These are phyloP conservation scores for Percopsis omiscomaycus DNA, from an alignment of 2,797 vertebrate genomes.

Conservation along the genomic window DNA sequence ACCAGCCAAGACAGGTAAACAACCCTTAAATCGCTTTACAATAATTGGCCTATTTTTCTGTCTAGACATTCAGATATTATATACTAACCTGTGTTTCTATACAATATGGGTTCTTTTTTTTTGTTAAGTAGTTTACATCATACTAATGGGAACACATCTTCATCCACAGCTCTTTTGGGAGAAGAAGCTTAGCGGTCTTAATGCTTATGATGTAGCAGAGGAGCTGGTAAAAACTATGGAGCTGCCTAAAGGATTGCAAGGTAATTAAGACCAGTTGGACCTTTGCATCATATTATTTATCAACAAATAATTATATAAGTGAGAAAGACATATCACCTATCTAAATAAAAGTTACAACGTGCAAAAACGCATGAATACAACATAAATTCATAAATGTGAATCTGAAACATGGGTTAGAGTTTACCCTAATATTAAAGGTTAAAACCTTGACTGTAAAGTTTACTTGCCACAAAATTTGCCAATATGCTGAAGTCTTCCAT, in stretches of 20 bases:
- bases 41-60: neutral
- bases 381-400: too few species aligned
- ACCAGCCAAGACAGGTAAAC: conserved; percentile 94
- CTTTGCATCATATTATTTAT: neutral
- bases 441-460: too few species aligned
- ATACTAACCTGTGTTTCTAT: neutral
- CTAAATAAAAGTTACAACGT: too few species aligned
- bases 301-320: too few species aligned
- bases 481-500: too few species aligned
- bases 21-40: neutral
- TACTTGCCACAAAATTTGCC: too few species aligned
- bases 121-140: too few species aligned
- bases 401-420: too few species aligned
- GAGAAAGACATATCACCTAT: too few species aligned
- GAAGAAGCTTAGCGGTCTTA: conserved; percentile 95
- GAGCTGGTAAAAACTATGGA: conserved; percentile 99
- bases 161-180: conserved; percentile 93
- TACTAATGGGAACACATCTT: neutral
- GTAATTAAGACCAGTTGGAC: conserved; percentile 60
- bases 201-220: conserved; percentile 96
- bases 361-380: too few species aligned
- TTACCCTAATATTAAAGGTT: too few species aligned
- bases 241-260: conserved; percentile 95
- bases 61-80: neutral
- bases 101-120: neutral